Evolutionary conservation across 2,113 vertebrate species (phyloP).

Genomic region (Mesitornis unicolor): DNA sequence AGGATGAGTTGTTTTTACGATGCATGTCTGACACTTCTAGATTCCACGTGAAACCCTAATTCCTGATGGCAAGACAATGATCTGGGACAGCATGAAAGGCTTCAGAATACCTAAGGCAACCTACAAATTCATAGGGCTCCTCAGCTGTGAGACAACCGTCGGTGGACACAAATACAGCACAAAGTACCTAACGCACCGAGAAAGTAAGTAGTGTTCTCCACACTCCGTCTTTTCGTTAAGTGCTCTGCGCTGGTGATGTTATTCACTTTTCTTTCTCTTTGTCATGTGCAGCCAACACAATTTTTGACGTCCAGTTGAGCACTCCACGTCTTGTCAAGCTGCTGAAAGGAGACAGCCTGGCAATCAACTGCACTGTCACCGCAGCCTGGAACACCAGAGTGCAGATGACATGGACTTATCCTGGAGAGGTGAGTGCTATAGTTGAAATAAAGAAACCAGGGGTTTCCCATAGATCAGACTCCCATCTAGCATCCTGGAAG

Average conservation of each 20-base stretch:
- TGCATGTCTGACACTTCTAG: constrained; percentile 63
- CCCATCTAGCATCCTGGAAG: not conserved
- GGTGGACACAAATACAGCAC: constrained; percentile 71
- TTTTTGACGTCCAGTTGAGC: constrained; percentile 83
- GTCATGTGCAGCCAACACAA: constrained; percentile 79
- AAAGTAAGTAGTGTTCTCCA: constrained; percentile 71
- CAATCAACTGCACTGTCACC: constrained; percentile 86
- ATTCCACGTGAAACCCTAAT: constrained; percentile 67
- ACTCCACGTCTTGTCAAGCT: constrained; percentile 74
- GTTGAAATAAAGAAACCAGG: not conserved
- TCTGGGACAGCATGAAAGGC: constrained; percentile 89
- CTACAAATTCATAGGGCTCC: constrained; percentile 82
- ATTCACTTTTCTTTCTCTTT: not conserved
- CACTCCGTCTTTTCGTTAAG: accelerated
- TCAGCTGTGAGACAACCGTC: constrained; percentile 80
- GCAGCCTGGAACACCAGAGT: constrained; percentile 90
- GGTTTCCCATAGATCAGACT: not conserved
- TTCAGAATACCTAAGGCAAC: constrained; percentile 87
- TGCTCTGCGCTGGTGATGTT: not conserved
- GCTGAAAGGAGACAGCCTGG: constrained; percentile 79
- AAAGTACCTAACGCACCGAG: constrained; percentile 80
- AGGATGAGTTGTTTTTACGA: not conserved
- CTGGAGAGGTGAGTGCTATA: constrained; percentile 82
- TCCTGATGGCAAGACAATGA: constrained; percentile 82
- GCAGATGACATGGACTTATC: constrained; percentile 88